Conservation (phyloP, 2,888 invertebrate species). For the Eledona agricola region DNA sequence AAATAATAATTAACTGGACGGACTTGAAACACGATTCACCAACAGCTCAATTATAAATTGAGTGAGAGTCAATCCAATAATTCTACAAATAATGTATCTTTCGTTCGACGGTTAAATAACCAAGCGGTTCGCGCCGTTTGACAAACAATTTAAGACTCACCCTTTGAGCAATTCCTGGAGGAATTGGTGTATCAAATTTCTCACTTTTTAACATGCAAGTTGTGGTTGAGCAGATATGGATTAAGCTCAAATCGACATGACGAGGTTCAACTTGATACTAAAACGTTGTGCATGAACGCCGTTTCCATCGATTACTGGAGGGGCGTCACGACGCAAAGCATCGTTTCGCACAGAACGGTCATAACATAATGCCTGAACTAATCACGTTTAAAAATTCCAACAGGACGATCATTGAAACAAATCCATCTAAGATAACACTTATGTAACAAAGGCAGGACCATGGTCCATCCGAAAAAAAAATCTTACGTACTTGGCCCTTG, state of each 20-base stretch:
- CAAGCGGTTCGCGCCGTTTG: constrained; percentile 1
- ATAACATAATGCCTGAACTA: too few relatives aligned
- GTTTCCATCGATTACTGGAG: constrained; percentile 37
- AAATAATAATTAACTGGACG: too few relatives aligned
- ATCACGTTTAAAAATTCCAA: too few relatives aligned
- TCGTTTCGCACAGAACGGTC: constrained; percentile 30
- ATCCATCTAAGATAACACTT: too few relatives aligned
- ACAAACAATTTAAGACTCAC: constrained; percentile 22
- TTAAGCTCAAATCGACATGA: constrained; percentile 13
- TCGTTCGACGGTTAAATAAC: not conserved
- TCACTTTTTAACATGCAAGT: constrained; percentile 34
- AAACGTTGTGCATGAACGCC: constrained; percentile 33
- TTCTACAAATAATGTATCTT: constrained; percentile 17
- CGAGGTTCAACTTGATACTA: constrained; percentile 34
- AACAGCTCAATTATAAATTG: too few relatives aligned
- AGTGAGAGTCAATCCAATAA: constrained; percentile 16
- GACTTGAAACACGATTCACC: too few relatives aligned
- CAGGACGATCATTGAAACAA: too few relatives aligned
- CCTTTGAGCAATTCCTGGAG: constrained; percentile 18
- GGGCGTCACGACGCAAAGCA: constrained; percentile 39
- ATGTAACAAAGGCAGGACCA: too few relatives aligned
- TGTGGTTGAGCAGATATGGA: constrained; percentile 7
- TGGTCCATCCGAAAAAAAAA: too few relatives aligned
- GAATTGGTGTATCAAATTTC: constrained; percentile 34
- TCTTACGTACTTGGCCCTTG: too few relatives aligned